These are phyloP conservation scores for Colossoma macropomum DNA, from an alignment of 2,113 vertebrate genomes.

Conservation along the genomic window DNA sequence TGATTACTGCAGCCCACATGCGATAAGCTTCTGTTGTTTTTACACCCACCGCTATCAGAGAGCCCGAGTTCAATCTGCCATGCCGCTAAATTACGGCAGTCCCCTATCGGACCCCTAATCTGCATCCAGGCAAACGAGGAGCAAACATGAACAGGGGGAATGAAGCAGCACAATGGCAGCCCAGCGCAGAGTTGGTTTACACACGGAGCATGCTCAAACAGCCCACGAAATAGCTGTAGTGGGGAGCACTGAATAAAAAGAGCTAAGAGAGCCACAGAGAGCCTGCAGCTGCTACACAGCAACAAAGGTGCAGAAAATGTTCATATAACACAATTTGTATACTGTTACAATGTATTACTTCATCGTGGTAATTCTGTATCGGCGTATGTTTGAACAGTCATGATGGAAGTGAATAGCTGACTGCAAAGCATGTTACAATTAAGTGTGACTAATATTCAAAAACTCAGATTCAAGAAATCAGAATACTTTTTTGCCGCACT, in stretches of 20 bases:
- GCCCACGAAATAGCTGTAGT: conserved; percentile 2
- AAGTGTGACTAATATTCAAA: no score
- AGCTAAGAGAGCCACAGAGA: conserved; percentile 8
- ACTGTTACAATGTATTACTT: no score
- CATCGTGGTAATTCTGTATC: no score
- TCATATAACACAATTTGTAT: no score
- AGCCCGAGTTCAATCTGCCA: conserved; percentile 45
- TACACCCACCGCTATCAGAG: conserved; percentile 45
- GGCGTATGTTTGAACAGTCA: no score
- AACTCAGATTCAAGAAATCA: no score
- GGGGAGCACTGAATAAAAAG: conserved; percentile 10
- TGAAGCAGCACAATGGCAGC: not conserved
- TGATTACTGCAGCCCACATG: conserved; percentile 47
- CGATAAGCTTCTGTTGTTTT: conserved; percentile 67
- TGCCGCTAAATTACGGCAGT: conserved; percentile 45
- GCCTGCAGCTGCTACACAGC: not conserved
- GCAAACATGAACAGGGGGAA: not conserved
- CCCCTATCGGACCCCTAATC: conserved; percentile 38
- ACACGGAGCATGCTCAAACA: not conserved
- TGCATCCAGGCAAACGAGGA: conserved; percentile 47
- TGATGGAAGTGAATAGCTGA: no score
- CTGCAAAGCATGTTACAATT: no score
- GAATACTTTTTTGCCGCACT: no score
- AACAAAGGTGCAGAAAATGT: no score
- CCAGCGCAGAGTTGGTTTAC: not conserved